A percentile compares a stretch with the other conserved stretches of the same genome.
phyloP scores from a whole-genome alignment of 2,888 invertebrate genomes.

The Spatulosminthurus flaviceps region DNA sequence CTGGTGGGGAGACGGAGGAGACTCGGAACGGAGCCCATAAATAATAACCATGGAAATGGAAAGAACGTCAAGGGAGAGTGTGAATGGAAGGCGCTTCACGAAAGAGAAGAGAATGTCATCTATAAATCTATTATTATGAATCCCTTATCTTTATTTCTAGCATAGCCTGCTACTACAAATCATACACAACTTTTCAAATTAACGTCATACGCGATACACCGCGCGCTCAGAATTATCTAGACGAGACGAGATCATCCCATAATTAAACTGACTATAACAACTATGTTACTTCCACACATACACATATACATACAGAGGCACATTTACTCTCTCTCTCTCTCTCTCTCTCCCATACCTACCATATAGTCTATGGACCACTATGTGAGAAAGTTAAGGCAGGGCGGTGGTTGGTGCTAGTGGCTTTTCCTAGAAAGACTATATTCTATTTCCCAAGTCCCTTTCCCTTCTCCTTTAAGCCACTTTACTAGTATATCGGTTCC shows the following conservation, averaged over 20 bases:
- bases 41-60: conserved; percentile 64
- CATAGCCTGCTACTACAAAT: conserved; percentile 59
- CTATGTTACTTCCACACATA: not conserved
- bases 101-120: conserved; percentile 60
- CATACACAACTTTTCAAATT: conserved; percentile 64
- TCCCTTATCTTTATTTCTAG: conserved; percentile 59
- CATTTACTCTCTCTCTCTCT: conserved; percentile 10
- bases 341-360: not conserved
- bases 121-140: conserved; percentile 63
- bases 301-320: not conserved
- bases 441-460: no score
- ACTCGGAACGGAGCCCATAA: conserved; percentile 57
- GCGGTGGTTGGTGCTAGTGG: no score
- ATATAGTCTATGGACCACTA: not conserved
- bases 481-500: no score
- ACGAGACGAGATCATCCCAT: conserved; percentile 62
- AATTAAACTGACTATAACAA: conserved; percentile 58
- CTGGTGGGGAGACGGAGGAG: conserved; percentile 54
- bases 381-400: not conserved
- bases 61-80: conserved; percentile 64
- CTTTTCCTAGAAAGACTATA: no score
- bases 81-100: conserved; percentile 61
- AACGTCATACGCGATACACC: conserved; percentile 63
- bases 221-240: conserved; percentile 52
- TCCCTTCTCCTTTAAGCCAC: no score